Conservation (phyloP, 2,113 vertebrate genomes). For the Trinectes maculatus region DNA sequence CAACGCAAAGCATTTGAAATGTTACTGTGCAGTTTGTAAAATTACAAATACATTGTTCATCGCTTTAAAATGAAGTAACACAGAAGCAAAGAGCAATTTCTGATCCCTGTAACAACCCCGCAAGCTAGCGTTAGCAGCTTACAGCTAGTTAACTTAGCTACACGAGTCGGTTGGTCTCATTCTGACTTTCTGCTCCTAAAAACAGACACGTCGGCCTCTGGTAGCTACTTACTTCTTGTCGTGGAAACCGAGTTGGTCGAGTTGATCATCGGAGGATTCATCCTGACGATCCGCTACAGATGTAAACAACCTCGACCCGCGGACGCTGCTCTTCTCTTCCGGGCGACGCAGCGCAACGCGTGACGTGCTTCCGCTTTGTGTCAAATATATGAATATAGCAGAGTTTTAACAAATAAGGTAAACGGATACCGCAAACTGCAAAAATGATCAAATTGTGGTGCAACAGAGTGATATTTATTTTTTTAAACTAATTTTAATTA, state of each 20-base stretch:
- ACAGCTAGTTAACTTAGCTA: conserved; percentile 23
- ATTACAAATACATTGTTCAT: not conserved
- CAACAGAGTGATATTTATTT: too few species aligned
- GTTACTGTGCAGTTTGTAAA: not conserved
- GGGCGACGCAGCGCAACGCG: conserved; percentile 8
- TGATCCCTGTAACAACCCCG: not conserved
- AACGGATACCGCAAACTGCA: too few species aligned
- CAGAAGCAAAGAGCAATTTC: not conserved
- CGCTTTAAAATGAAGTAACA: not conserved
- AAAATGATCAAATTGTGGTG: too few species aligned
- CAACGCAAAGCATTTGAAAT: too few species aligned
- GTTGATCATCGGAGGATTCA: conserved; percentile 65
- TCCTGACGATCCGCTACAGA: conserved; percentile 19
- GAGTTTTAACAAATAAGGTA: too few species aligned
- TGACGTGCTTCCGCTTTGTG: conserved; percentile 12
- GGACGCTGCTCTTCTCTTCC: conserved; percentile 38
- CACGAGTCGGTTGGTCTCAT: not conserved
- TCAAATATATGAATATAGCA: too few species aligned
- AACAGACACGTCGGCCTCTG: not conserved
- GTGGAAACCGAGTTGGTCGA: conserved; percentile 65
- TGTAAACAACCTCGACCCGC: conserved; percentile 63
- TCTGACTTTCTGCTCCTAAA: not conserved
- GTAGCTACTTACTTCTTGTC: conserved; percentile 57
- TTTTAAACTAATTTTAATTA: too few species aligned
- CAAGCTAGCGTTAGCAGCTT: conserved; percentile 34